A percentile compares a stretch with the other conserved stretches of the same genome.
Conservation (phyloP, 2,888 invertebrate genomes). For the Herminia tarsipennalis region DNA sequence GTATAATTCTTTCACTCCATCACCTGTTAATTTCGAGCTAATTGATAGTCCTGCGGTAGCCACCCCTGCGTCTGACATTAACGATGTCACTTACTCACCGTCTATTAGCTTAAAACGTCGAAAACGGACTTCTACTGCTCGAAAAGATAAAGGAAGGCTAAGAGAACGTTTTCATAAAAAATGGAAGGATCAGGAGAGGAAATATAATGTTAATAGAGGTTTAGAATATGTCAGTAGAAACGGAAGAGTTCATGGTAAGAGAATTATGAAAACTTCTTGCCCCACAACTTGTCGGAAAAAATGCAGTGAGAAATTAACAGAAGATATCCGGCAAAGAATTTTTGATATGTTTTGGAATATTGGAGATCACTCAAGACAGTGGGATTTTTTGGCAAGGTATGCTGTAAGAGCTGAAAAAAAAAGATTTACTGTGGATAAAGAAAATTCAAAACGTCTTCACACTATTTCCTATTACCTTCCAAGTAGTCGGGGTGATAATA, state of each 20-base stretch:
- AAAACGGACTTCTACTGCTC: constrained; percentile 3
- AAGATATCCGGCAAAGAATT: constrained; percentile 2
- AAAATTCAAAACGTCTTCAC: constrained; percentile 6
- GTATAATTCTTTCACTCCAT: constrained; percentile 1
- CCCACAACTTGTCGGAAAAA: constrained; percentile 11
- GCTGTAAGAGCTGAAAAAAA: constrained; percentile 10
- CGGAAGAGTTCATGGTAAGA: constrained; percentile 9
- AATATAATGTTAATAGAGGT: constrained; percentile 12
- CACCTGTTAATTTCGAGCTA: constrained; percentile 3
- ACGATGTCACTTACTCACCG: constrained; percentile 9
- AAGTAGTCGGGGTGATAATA: constrained; percentile 6
- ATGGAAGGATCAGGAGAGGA: constrained; percentile 11
- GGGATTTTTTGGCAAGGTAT: constrained; percentile 13
- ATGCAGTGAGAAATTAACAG: constrained; percentile 9
- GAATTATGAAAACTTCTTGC: constrained; percentile 10
- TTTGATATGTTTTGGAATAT: constrained; percentile 13
- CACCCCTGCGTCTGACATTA: constrained; percentile 10
- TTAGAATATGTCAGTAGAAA: constrained; percentile 12
- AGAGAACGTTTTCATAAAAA: constrained; percentile 13
- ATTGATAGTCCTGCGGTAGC: constrained; percentile 7
- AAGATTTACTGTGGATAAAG: constrained; percentile 4
- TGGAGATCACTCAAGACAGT: constrained; percentile 13
- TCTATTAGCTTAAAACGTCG: constrained; percentile 1
- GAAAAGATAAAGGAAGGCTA: constrained; percentile 10
- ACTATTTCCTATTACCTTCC: constrained; percentile 10